These are phyloP conservation scores for Eulemur macaco DNA, from an alignment of 2,113 vertebrate genomes.

Conservation along the genomic window DNA sequence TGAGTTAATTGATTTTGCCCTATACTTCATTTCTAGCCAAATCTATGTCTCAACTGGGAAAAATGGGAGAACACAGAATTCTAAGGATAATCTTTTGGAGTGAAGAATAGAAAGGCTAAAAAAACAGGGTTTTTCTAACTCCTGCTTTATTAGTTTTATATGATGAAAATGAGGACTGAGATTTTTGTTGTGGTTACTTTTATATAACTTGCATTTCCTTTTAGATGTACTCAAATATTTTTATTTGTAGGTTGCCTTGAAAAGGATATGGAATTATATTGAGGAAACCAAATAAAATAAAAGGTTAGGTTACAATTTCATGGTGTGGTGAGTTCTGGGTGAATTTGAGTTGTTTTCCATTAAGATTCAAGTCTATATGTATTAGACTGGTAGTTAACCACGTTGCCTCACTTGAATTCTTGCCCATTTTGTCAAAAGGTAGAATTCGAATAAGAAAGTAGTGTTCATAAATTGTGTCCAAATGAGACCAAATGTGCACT, in stretches of 20 bases:
- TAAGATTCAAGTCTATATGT: slow-evolving; percentile 13
- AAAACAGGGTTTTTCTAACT: not conserved
- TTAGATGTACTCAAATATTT: not conserved
- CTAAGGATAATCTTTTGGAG: not conserved
- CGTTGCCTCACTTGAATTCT: slow-evolving; percentile 59
- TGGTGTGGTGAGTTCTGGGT: not conserved
- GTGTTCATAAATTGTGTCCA: slow-evolving; percentile 62
- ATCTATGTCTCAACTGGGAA: not conserved
- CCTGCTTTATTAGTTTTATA: not conserved
- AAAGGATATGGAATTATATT: not conserved
- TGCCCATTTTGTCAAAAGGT: slow-evolving; percentile 70
- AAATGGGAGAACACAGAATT: not conserved
- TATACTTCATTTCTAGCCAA: not conserved
- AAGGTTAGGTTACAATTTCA: slow-evolving; percentile 19
- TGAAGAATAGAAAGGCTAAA: not conserved
- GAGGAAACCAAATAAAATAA: slow-evolving; percentile 47
- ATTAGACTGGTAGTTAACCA: slow-evolving; percentile 51
- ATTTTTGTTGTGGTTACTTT: not conserved
- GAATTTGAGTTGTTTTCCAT: slow-evolving; percentile 57
- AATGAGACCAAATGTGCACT: slow-evolving; percentile 67
- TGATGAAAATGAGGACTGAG: not conserved
- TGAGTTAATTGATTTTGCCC: slow-evolving; percentile 46
- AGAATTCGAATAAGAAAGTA: slow-evolving; percentile 67
- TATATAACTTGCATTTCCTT: not conserved
- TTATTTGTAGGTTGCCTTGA: slow-evolving; percentile 25